A percentile compares a stretch with the other conserved stretches of the same genome.
phyloP scores from a whole-genome alignment of 2,113 vertebrate genomes.

The Rissa tridactyla region DNA sequence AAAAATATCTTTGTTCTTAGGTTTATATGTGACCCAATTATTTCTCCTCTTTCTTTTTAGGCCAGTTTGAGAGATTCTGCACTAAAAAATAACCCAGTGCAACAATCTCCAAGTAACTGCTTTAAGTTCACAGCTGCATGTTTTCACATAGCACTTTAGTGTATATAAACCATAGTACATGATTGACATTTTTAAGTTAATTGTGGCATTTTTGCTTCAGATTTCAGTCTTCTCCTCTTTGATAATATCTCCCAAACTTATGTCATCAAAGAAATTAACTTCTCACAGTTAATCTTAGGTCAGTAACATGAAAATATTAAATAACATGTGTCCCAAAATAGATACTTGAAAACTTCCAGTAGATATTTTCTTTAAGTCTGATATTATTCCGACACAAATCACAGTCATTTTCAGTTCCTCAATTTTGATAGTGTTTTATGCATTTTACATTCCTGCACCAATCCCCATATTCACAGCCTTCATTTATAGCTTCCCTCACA shows the following conservation, averaged over 20 bases:
- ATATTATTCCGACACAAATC: neutral
- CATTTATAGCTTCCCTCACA: neutral
- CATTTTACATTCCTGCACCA: neutral
- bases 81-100: neutral
- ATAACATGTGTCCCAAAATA: neutral
- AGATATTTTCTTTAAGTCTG: neutral
- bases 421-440: fast-evolving
- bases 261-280: neutral
- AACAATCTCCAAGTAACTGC: neutral
- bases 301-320: neutral
- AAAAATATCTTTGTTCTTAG: neutral
- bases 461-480: neutral
- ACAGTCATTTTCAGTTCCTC: neutral
- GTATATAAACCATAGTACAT: neutral
- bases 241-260: neutral
- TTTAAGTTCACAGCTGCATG: neutral
- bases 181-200: neutral
- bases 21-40: neutral
- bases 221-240: neutral
- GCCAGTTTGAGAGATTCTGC: neutral
- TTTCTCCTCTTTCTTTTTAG: neutral
- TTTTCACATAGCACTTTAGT: neutral
- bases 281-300: neutral
- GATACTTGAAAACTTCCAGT: neutral
- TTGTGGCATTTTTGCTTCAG: neutral